These are phyloP conservation scores for Molossus molossus DNA, from an alignment of 2,797 vertebrate genomes.

Conservation along the genomic window DNA sequence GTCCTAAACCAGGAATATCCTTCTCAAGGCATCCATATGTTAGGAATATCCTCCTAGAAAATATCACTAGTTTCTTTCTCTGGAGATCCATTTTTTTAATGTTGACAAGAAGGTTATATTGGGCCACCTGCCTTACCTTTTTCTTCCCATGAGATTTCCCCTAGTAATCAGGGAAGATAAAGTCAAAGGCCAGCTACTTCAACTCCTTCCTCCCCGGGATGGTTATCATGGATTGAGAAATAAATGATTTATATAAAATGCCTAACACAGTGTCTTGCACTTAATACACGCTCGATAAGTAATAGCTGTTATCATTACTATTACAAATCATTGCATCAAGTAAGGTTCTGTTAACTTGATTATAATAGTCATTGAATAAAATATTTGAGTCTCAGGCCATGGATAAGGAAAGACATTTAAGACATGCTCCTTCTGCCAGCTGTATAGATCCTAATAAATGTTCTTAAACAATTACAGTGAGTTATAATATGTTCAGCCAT, in stretches of 20 bases:
- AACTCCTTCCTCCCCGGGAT: background rate
- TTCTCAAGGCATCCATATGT: background rate
- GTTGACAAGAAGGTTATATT: background rate
- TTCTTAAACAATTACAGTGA: conserved; percentile 13
- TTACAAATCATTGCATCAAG: background rate
- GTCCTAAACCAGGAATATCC: background rate
- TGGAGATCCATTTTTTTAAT: background rate
- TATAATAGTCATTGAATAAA: conserved; percentile 1
- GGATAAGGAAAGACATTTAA: conserved; percentile 22
- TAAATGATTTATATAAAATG: background rate
- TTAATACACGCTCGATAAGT: background rate
- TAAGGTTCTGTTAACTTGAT: background rate
- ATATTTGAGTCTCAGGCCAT: background rate
- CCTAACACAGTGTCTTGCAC: background rate
- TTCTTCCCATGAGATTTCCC: background rate
- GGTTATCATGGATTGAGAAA: background rate
- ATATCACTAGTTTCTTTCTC: background rate
- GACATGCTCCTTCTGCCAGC: background rate
- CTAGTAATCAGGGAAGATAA: background rate
- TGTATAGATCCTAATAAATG: background rate
- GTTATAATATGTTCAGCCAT: background rate
- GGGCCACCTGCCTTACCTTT: background rate
- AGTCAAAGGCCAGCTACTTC: background rate
- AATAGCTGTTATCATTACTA: background rate
- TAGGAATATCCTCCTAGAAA: background rate